Base-by-base conservation (phyloP, 1,140 invertebrate species). In the Oncopodura yosiiana region DNA sequence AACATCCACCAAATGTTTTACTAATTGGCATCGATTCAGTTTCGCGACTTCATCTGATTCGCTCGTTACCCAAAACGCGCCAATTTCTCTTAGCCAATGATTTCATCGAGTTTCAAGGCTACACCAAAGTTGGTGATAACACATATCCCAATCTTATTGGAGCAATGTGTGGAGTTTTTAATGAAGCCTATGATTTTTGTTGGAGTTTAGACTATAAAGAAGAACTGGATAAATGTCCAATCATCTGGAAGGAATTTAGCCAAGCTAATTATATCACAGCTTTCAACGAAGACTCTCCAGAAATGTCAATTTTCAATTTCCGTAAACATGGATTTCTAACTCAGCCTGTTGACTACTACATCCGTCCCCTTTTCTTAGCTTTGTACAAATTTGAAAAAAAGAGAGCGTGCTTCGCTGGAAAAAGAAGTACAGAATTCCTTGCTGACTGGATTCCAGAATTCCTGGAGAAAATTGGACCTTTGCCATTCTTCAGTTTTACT, bases 281-380 rank as follows among this genome's bases (percentile, higher is more conserved):
- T 12, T 42, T 16, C 18, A 37, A 5, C 0, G 56, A 58, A 32
- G 56, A 58, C 16, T 29, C 37, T 2, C 29, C 56, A 11, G 36
- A 19, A 16, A 19, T 49, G n/a, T 29, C 21, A 24, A 30, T 24
- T 12, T 58, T 53, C 19, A 53, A 53, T 34, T 54, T 43, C 38
- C 38, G n/a, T 3, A 42, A 44, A 37, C 19, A 21, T 27, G 56
- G 50, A 24, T 58, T 58, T 67, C 69, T 76, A 8, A 71, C 80
- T 23, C 79, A 78, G 19, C 87, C 90, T 0, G 85, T 83, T 0
- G 85, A 92, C 67, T 90, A 87, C 66, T 91, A 89, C 62, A 72
- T 83, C 32, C 72, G 84, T 36, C 82, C 85, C 0, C 87, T 86
- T 67, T 79, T 38, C 77, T 78, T 18, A 16, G 21, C 36, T 3